Evolutionary conservation across 2,888 invertebrate species (phyloP), one percentile per base, ranked within the genome.

Genomic region (Celastrina argiolus): DNA sequence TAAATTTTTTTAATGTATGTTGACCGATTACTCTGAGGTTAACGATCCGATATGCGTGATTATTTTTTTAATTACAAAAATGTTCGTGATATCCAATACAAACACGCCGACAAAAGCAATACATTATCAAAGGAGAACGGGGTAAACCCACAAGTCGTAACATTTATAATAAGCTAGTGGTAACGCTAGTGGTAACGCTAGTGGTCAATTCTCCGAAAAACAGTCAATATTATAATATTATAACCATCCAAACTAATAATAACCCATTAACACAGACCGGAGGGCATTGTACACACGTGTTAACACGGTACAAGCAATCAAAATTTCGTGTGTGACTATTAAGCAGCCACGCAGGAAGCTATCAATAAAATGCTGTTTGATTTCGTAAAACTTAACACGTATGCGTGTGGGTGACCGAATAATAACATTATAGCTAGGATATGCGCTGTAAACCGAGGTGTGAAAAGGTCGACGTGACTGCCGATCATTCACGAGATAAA

Each of bases 401-500:
- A 36, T 59, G 76, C 78, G 84, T 82, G 87, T 88, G 84, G 87
- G 87, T 83, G 85, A 88, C 86, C 85, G 82, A 84, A 88, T 88
- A 87, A 86, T 80, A 85, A 85, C 84, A 85, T 88, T 86, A 89
- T 87, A 82, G 86, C 84, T 83, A 87, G 79, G 78, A 88, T 88
- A 88, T 84, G 86, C 79, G 86, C 82, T 82, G 87, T 89, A 88
- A 89, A 90, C 85, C 85, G 84, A 87, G 90, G 89, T 87, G 89
- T 90, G 87, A 90, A 90, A 89, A 89, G 88, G 84, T 81, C 85
- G 81, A 87, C 88, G 87, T 89, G 89, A 88, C 87, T 75, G 81
- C 81, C 89, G 86, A 90, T 90, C 89, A 88, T 88, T 90, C 89
- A 89, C 86, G 76, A 83, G 85, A 85, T 84, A 87, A 87, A 81